Conservation (phyloP, 35 echinoderm and acorn worm genomes). For the Lytechinus variegatus region DNA sequence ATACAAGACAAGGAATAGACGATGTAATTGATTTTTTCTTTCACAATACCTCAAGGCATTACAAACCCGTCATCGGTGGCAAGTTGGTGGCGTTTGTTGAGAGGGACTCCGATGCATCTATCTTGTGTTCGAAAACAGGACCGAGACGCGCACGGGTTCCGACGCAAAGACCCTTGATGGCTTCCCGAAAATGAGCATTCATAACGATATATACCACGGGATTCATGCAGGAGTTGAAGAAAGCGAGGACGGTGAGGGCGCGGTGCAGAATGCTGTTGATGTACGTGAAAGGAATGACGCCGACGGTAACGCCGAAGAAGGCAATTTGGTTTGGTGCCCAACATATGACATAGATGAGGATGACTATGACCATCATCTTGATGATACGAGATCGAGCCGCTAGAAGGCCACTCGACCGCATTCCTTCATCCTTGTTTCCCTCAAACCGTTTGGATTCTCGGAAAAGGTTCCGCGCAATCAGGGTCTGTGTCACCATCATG, state of each 20-base stretch:
- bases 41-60: not conserved
- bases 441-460: not conserved
- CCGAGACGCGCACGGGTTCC: not conserved
- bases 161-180: slow-evolving; percentile 17
- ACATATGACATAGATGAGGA: slow-evolving; percentile 50
- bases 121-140: not conserved
- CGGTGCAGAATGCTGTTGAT: slow-evolving; percentile 29
- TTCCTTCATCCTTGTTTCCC: not conserved
- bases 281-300: not conserved
- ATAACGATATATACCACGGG: slow-evolving; percentile 41
- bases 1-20: no score
- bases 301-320: slow-evolving; percentile 46
- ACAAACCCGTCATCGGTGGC: not conserved
- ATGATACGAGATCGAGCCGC: slow-evolving; percentile 22
- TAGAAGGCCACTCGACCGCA: not conserved
- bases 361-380: slow-evolving; percentile 58
- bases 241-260: slow-evolving; percentile 35
- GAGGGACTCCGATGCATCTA: not conserved
- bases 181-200: slow-evolving; percentile 51
- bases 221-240: slow-evolving; percentile 60
- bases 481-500: slow-evolving; percentile 38
- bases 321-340: slow-evolving; percentile 51
- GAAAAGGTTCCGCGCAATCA: not conserved
- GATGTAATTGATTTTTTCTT: no score
- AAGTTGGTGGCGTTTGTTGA: not conserved